Conservation (phyloP, 2,888 invertebrate species). For the Gymnosoma rotundatum region DNA sequence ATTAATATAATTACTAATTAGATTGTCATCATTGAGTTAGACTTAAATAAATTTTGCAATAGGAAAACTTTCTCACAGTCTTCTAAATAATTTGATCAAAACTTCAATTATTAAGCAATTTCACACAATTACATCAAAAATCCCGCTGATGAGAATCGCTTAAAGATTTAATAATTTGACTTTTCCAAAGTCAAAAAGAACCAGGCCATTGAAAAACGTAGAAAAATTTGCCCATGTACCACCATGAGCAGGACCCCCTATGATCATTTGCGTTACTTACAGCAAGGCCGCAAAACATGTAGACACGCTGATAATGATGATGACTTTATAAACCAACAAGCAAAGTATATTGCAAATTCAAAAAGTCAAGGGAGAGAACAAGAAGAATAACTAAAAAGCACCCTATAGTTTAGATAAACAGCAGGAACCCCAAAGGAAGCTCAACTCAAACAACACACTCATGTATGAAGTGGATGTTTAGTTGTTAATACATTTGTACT, state of each 20-base stretch:
- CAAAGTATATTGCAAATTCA: constrained; percentile 36
- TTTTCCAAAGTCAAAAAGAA: constrained; percentile 57
- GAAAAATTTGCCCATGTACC: constrained; percentile 41
- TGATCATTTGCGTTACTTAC: constrained; percentile 75
- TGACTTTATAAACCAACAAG: constrained; percentile 72
- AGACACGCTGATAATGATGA: constrained; percentile 69
- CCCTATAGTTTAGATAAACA: constrained; percentile 69
- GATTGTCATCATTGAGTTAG: neutral
- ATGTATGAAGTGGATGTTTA: constrained; percentile 20
- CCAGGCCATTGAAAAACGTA: neutral
- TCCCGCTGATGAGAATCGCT: constrained; percentile 78
- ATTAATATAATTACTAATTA: neutral
- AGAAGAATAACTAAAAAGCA: constrained; percentile 53
- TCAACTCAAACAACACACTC: constrained; percentile 35
- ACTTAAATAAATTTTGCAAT: neutral
- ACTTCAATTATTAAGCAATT: constrained; percentile 54
- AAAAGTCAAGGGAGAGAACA: constrained; percentile 52
- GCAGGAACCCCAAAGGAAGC: constrained; percentile 61
- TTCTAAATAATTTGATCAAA: constrained; percentile 53
- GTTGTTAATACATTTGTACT: neutral
- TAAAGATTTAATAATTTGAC: constrained; percentile 55
- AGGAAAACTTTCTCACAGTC: constrained; percentile 60
- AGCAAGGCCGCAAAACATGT: constrained; percentile 55
- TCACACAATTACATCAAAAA: constrained; percentile 65
- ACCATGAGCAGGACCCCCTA: constrained; percentile 76